Conservation (phyloP, 2,113 vertebrate genomes). For the Chlamydotis undulata region DNA sequence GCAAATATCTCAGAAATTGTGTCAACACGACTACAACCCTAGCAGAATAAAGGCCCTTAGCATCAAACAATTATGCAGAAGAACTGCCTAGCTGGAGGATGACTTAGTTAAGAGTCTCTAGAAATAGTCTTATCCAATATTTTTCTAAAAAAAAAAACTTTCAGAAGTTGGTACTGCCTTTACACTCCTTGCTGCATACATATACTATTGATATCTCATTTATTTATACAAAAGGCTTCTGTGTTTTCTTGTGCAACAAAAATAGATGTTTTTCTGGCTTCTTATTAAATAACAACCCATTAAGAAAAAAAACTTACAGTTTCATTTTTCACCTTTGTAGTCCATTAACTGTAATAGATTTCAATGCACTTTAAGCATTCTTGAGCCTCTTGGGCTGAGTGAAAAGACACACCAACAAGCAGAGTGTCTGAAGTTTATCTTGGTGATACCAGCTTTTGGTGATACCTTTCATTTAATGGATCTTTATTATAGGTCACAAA, state of each 20-base stretch:
- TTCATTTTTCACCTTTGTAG: conserved; percentile 7
- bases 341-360: conserved; percentile 3
- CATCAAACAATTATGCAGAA: neutral
- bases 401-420: neutral
- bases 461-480: neutral
- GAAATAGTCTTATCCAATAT: neutral
- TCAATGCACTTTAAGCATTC: neutral
- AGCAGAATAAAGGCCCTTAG: neutral
- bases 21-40: neutral
- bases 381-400: neutral
- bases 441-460: neutral
- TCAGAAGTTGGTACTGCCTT: neutral
- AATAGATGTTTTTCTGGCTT: neutral
- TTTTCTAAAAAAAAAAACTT: neutral
- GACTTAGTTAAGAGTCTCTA: neutral
- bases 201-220: neutral
- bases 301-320: neutral
- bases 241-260: neutral
- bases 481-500: neutral
- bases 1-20: neutral
- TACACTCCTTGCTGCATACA: neutral
- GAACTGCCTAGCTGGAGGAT: neutral
- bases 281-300: neutral
- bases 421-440: neutral
- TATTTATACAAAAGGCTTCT: neutral